Evolutionary conservation across 1,140 invertebrate genomes (phyloP).

Genomic region (Goniozus legneri): DNA sequence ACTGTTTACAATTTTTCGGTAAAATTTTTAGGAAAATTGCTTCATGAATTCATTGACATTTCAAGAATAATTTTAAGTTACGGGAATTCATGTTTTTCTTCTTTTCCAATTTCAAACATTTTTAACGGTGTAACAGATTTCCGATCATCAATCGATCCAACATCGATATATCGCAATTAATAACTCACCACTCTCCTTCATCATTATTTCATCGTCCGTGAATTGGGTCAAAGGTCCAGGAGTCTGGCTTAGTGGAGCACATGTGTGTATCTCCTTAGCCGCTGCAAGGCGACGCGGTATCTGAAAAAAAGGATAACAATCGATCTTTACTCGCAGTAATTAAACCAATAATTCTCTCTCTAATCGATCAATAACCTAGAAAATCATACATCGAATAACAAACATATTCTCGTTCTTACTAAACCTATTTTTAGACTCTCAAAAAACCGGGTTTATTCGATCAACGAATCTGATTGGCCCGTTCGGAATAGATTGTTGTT

Average conservation of each 20-base stretch:
- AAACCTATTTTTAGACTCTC: background rate
- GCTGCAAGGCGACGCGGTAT: conserved; percentile 4
- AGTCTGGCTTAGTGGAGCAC: conserved; percentile 14
- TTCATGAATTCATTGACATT: too few relatives aligned
- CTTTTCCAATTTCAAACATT: too few relatives aligned
- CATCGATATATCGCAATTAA: too few relatives aligned
- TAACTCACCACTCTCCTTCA: conserved; percentile 66
- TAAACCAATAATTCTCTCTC: too few relatives aligned
- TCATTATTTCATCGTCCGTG: conserved; percentile 70
- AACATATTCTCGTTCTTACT: background rate
- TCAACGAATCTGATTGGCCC: background rate
- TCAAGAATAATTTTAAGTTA: too few relatives aligned
- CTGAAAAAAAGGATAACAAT: conserved; percentile 13
- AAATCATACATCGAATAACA: background rate
- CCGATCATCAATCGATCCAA: too few relatives aligned
- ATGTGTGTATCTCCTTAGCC: conserved; percentile 12
- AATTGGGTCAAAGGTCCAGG: conserved; percentile 61
- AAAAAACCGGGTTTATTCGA: background rate
- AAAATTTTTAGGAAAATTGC: too few relatives aligned
- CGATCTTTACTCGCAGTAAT: too few relatives aligned
- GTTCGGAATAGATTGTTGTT: background rate
- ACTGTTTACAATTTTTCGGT: too few relatives aligned
- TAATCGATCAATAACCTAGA: too few relatives aligned
- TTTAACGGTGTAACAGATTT: too few relatives aligned
- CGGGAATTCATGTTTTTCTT: too few relatives aligned